phyloP scores from a whole-genome alignment of 2,113 vertebrate species.

The Oreochromis tanganicae region DNA sequence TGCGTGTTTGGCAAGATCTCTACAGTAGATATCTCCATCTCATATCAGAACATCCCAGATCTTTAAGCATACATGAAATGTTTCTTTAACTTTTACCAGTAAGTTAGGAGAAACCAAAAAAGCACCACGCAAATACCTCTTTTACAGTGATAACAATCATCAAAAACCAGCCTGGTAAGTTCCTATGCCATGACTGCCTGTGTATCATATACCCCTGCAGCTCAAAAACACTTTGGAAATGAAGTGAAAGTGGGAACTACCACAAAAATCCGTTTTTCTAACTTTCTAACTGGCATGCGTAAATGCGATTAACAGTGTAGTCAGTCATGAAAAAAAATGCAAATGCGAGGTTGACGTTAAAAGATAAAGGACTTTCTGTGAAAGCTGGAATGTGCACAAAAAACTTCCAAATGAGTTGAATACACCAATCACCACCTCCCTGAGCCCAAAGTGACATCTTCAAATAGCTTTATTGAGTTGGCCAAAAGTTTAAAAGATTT shows the following conservation, averaged over 20 bases:
- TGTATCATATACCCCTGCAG: neutral
- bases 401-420: neutral
- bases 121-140: neutral
- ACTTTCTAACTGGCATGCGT: neutral
- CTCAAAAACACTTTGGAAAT: neutral
- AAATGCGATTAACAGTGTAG: neutral
- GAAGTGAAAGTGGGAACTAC: neutral
- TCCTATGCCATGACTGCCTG: neutral
- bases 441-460: neutral
- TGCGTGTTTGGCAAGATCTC: neutral
- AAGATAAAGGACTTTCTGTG: neutral
- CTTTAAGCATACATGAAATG: neutral
- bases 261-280: accelerated
- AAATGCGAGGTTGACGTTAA: accelerated
- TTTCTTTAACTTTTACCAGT: neutral
- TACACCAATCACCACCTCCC: neutral
- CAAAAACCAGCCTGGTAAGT: neutral
- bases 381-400: neutral
- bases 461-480: neutral
- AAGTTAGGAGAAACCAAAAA: neutral
- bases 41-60: neutral
- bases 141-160: neutral
- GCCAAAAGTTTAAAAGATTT: neutral
- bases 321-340: neutral
- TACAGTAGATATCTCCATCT: neutral